These are phyloP conservation scores for Melangyna quadrimaculata DNA, from an alignment of 2,888 invertebrate species.

Conservation along the genomic window DNA sequence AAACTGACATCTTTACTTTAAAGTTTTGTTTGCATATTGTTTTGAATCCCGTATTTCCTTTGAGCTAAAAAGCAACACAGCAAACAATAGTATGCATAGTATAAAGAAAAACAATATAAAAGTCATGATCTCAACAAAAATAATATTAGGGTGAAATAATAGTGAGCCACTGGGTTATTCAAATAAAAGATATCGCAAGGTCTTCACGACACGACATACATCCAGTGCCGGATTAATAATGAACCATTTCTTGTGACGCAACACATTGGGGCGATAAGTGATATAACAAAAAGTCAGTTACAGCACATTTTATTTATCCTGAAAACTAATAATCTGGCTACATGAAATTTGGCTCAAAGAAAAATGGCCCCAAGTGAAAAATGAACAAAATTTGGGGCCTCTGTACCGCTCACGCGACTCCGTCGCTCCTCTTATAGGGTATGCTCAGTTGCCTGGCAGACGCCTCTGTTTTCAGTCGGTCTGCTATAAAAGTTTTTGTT, in stretches of 20 bases:
- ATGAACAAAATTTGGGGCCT: too few species aligned
- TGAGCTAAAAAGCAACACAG: background rate
- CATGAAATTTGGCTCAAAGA: too few species aligned
- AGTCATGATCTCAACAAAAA: constrained; percentile 17
- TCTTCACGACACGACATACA: background rate
- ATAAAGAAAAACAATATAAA: constrained; percentile 17
- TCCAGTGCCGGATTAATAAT: background rate
- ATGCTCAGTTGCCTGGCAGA: too few species aligned
- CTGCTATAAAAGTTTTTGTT: too few species aligned
- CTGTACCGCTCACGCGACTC: too few species aligned
- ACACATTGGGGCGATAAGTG: background rate
- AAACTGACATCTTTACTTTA: constrained; percentile 7
- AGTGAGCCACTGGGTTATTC: background rate
- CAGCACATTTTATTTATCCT: too few species aligned
- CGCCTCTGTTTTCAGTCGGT: too few species aligned
- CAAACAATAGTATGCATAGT: constrained; percentile 11
- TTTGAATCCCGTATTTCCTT: constrained; percentile 1
- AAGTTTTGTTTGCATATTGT: constrained; percentile 11
- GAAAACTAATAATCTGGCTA: too few species aligned
- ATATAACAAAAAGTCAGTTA: too few species aligned
- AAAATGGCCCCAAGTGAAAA: too few species aligned
- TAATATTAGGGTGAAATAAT: constrained; percentile 9
- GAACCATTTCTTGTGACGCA: too few species aligned
- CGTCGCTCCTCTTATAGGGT: too few species aligned
- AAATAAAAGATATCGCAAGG: constrained; percentile 1